A percentile compares a stretch with the other conserved stretches of the same genome.
phyloP scores from a whole-genome alignment of 2,888 invertebrate genomes.

The Drosophila tripunctata region DNA sequence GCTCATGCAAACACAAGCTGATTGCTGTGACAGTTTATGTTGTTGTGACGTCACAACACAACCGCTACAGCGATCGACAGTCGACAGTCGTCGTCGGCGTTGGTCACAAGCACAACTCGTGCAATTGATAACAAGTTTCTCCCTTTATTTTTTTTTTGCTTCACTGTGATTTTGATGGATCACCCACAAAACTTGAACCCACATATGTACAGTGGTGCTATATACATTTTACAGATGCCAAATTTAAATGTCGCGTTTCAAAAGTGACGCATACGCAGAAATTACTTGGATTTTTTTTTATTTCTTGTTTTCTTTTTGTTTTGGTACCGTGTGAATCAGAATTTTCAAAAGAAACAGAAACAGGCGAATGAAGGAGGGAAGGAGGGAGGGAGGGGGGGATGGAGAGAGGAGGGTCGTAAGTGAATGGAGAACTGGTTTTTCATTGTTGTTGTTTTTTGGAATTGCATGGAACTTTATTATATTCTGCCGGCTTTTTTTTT shows the following conservation, averaged over 20 bases:
- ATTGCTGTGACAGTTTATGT: slow-evolving; percentile 18
- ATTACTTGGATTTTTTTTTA: slow-evolving; percentile 22
- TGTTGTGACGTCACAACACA: slow-evolving; percentile 60
- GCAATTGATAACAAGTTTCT: slow-evolving; percentile 42
- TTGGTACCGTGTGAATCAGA: slow-evolving; percentile 55
- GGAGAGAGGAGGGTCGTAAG: background rate
- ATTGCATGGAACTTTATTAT: slow-evolving; percentile 31
- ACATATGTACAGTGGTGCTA: slow-evolving; percentile 14
- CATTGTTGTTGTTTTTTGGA: background rate
- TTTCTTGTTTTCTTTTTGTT: background rate
- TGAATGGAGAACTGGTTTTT: slow-evolving; percentile 36
- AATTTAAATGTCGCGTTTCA: slow-evolving; percentile 35
- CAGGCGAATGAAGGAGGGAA: too few relatives aligned
- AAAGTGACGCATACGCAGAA: slow-evolving; percentile 52
- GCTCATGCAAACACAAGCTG: slow-evolving; percentile 9
- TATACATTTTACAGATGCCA: too few relatives aligned
- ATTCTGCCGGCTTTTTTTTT: slow-evolving; percentile 10
- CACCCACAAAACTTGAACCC: slow-evolving; percentile 9
- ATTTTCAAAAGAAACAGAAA: slow-evolving; percentile 37
- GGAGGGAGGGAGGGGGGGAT: background rate
- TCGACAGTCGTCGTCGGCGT: too few relatives aligned
- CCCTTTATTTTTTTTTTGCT: too few relatives aligned
- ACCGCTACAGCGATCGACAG: slow-evolving; percentile 18
- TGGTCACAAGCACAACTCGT: slow-evolving; percentile 56
- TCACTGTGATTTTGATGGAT: slow-evolving; percentile 41